Conservation (phyloP, 2,888 invertebrate species). For the Luperina testacea region DNA sequence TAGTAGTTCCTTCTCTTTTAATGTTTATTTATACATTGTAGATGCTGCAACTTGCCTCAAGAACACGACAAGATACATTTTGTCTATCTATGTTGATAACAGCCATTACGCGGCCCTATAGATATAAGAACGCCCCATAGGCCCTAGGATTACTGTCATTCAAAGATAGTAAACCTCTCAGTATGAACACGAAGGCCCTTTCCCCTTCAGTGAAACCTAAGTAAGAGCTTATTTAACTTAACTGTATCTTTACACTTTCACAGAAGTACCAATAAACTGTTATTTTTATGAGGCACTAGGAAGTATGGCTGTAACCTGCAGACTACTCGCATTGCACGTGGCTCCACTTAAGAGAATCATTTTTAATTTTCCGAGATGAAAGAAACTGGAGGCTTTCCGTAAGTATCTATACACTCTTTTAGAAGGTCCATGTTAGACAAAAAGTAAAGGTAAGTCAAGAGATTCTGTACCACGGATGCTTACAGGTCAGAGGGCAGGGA, state of each 20-base stretch:
- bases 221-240: constrained; percentile 18
- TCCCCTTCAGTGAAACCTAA: constrained; percentile 26
- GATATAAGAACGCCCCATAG: neutral
- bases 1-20: neutral
- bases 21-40: neutral
- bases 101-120: neutral
- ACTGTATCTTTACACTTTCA: constrained; percentile 29
- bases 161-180: constrained; percentile 11
- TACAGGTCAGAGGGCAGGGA: neutral
- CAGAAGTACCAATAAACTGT: constrained; percentile 10
- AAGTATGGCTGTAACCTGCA: neutral
- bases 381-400: neutral
- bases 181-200: constrained; percentile 1
- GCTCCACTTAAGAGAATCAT: neutral
- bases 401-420: neutral
- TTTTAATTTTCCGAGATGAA: neutral
- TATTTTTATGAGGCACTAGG: constrained; percentile 14
- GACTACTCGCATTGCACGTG: neutral
- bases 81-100: constrained; percentile 15
- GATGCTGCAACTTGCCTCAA: constrained; percentile 6
- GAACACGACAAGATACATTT: constrained; percentile 6
- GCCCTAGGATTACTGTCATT: constrained; percentile 20
- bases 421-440: no score
- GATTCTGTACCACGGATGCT: neutral
- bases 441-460: neutral